Base-by-base conservation (phyloP, 2,888 invertebrate genomes). In the Drosophila flavopinicola region DNA sequence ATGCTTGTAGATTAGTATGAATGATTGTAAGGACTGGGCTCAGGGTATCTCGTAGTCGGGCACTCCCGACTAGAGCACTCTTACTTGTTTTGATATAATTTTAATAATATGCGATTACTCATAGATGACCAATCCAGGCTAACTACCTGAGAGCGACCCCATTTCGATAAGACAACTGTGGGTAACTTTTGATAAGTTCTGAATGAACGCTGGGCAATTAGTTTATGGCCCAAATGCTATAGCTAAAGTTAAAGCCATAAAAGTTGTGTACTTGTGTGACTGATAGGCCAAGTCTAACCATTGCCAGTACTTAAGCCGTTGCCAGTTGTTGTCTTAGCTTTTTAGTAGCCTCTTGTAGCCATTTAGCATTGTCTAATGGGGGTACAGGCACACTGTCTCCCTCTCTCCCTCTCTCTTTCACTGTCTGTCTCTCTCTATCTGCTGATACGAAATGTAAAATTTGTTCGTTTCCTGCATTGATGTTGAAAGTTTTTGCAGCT, bases 401-500 rank as follows among this genome's bases (percentile, higher is more conserved):
- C 37, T 39, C 15, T 30, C 7, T 10, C 17, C 27, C 25, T 11
- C n/a, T n/a, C n/a, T n/a, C n/a, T n/a, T n/a, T n/a, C n/a, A n/a
- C n/a, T n/a, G n/a, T n/a, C n/a, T n/a, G n/a, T n/a, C n/a, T n/a
- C n/a, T n/a, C n/a, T n/a, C 7, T 25, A 11, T 7, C 7, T 4
- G 11, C 39, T 54, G 25, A 54, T 30, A 10, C 45, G 30, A 27
- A 83, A 79, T 83, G 65, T 59, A 59, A 79, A 79, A 79, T 79
- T 83, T 79, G 84, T 79, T 83, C 83, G 79, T 79, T 79, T 66
- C 63, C 79, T 71, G 65, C 76, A 79, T 79, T 67, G 79, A 76
- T 79, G 84, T 71, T 79, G 84, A 83, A 79, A 83, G 79, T 79
- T 83, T 70, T 76, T 74, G 74, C 79, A 79, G 79, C 79, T 79